These are phyloP conservation scores for Rhadinocentrus ornatus DNA, from an alignment of 2,797 vertebrate genomes.

Conservation along the genomic window DNA sequence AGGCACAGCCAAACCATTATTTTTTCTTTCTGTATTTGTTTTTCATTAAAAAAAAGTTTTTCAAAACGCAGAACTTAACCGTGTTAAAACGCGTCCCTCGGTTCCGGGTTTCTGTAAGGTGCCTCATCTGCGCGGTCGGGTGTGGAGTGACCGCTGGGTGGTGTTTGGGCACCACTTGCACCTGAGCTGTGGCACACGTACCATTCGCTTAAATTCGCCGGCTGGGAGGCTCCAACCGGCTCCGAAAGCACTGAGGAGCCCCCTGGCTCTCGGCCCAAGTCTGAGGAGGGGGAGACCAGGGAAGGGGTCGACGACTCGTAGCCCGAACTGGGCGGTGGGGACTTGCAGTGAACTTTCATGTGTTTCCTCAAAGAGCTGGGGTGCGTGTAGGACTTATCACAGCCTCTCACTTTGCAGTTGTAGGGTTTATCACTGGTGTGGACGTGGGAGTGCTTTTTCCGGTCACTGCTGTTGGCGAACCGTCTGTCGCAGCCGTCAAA, in stretches of 20 bases:
- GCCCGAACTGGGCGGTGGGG: slow-evolving; percentile 94
- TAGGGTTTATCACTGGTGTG: slow-evolving; percentile 99
- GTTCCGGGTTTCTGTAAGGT: slow-evolving; percentile 78
- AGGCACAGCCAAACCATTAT: slow-evolving; percentile 61
- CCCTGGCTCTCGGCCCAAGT: slow-evolving; percentile 89
- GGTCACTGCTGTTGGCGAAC: slow-evolving; percentile 99
- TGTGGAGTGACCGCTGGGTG: slow-evolving; percentile 81
- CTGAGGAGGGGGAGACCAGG: slow-evolving; percentile 92
- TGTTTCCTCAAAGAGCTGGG: slow-evolving; percentile 97
- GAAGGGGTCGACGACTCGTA: slow-evolving; percentile 95
- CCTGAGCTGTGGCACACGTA: slow-evolving; percentile 94
- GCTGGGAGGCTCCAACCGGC: slow-evolving; percentile 85
- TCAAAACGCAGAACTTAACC: slow-evolving; percentile 4
- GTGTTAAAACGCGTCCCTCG: slow-evolving; percentile 81
- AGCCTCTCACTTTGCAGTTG: slow-evolving; percentile 98
- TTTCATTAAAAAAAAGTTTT: slow-evolving; percentile 9
- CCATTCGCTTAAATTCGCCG: slow-evolving; percentile 95
- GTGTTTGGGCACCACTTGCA: slow-evolving; percentile 82
- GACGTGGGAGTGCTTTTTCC: slow-evolving; percentile 98
- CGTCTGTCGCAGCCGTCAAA: slow-evolving; percentile 97
- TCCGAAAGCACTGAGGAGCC: slow-evolving; percentile 83
- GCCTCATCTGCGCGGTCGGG: slow-evolving; percentile 81
- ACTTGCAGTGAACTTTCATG: slow-evolving; percentile 99
- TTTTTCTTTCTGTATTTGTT: slow-evolving; percentile 25
- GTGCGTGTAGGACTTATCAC: slow-evolving; percentile 99